Evolutionary conservation across 2,797 vertebrate species (phyloP).

Genomic region (Euphonia xanthogaster): DNA sequence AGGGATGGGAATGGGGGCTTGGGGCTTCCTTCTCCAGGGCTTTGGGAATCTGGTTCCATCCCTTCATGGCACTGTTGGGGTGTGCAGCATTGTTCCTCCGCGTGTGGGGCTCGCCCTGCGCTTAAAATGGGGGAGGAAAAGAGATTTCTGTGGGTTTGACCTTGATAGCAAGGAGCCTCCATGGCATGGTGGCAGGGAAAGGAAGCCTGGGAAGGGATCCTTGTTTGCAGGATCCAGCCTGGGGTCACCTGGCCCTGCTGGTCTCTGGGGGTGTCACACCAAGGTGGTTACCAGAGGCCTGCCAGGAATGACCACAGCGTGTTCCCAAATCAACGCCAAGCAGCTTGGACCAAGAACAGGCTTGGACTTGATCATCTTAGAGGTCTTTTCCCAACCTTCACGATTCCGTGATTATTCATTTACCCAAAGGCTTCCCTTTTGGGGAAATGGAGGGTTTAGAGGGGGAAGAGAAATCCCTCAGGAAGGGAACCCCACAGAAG

Average conservation of each 20-base stretch:
- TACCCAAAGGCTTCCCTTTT: neutral
- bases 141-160: neutral
- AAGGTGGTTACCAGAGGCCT: neutral
- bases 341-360: accelerated
- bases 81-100: accelerated
- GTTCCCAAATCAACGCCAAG: accelerated
- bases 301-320: accelerated
- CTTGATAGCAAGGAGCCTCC: neutral
- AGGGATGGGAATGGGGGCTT: neutral
- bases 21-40: neutral
- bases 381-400: neutral
- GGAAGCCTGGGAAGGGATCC: neutral
- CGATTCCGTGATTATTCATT: accelerated
- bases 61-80: accelerated
- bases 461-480: neutral
- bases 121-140: accelerated
- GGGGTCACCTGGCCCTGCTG: neutral
- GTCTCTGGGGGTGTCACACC: accelerated
- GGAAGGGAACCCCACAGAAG: accelerated
- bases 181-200: accelerated
- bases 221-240: neutral
- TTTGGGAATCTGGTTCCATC: neutral
- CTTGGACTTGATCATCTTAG: neutral
- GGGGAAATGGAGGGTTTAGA: neutral
- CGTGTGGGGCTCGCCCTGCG: accelerated